phyloP scores from a whole-genome alignment of 64 coral and sea anemone species.

The Acropora yongei region DNA sequence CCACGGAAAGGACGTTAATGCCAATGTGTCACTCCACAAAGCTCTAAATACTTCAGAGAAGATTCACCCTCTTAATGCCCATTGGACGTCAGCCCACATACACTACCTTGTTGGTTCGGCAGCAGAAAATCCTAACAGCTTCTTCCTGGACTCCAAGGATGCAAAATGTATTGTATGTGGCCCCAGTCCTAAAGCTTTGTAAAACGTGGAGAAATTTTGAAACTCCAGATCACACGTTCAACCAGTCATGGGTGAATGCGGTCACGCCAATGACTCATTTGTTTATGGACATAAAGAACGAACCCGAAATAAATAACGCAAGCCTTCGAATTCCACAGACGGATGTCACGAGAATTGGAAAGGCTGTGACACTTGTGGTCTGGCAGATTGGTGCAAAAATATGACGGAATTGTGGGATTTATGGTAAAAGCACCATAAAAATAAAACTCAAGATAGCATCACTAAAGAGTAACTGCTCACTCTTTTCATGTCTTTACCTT shows the following conservation, averaged over 20 bases:
- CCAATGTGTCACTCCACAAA: constrained; percentile 56
- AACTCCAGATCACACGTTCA: constrained; percentile 50
- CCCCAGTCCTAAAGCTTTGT: constrained; percentile 44
- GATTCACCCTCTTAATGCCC: constrained; percentile 34
- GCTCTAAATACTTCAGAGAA: constrained; percentile 38
- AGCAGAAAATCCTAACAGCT: constrained; percentile 4
- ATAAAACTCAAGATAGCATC: no score
- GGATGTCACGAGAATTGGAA: not conserved
- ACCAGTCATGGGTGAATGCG: constrained; percentile 43
- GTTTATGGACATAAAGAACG: constrained; percentile 23
- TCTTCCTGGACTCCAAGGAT: constrained; percentile 53
- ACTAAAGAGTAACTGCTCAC: no score
- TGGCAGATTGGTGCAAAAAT: no score
- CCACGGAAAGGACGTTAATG: constrained; percentile 38
- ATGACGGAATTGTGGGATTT: no score
- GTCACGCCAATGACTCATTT: constrained; percentile 48
- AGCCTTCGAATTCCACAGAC: constrained; percentile 18
- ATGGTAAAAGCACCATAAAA: no score
- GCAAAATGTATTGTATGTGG: constrained; percentile 49
- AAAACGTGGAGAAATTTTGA: constrained; percentile 20
- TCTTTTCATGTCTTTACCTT: no score
- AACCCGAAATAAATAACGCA: not conserved
- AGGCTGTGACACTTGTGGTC: constrained; percentile 31
- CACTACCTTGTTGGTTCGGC: constrained; percentile 58
- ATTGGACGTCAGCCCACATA: constrained; percentile 50